Conservation (phyloP, 2,888 invertebrate species). For the Ornithoptera alexandrae region DNA sequence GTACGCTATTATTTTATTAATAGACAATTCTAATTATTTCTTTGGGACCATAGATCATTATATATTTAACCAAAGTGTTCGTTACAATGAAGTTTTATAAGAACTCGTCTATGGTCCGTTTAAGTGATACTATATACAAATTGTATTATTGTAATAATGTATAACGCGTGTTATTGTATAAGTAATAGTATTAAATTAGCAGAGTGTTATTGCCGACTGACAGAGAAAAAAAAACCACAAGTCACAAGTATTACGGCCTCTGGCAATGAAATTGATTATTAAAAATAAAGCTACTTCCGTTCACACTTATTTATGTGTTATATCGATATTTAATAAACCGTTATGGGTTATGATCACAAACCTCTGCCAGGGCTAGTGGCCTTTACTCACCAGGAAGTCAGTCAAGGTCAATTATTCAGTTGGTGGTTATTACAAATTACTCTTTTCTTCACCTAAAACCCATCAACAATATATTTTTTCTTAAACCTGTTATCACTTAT, state of each 20-base stretch:
- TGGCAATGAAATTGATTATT: slow-evolving; percentile 4
- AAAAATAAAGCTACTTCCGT: no score
- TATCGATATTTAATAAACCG: no score
- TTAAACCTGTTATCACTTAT: no score
- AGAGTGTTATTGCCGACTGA: slow-evolving; percentile 9
- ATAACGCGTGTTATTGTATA: slow-evolving; percentile 16
- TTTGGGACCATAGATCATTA: slow-evolving; percentile 14
- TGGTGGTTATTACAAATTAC: no score
- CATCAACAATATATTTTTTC: no score
- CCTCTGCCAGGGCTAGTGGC: no score
- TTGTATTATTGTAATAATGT: slow-evolving; percentile 16
- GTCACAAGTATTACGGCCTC: neutral
- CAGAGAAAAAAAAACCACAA: neutral
- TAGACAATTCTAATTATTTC: slow-evolving; percentile 11
- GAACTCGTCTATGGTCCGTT: slow-evolving; percentile 17
- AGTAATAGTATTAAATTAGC: slow-evolving; percentile 13
- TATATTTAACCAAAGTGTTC: slow-evolving; percentile 22
- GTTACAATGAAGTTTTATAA: slow-evolving; percentile 3
- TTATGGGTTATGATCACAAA: no score
- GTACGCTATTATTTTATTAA: slow-evolving; percentile 19
- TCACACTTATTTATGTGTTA: no score
- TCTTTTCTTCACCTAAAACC: no score
- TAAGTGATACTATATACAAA: slow-evolving; percentile 28
- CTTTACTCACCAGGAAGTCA: no score
- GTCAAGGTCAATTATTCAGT: no score